A percentile compares a stretch with the other conserved stretches of the same genome.
Conservation (phyloP, 2,113 vertebrate genomes). For the Macheiramphus alcinus region DNA sequence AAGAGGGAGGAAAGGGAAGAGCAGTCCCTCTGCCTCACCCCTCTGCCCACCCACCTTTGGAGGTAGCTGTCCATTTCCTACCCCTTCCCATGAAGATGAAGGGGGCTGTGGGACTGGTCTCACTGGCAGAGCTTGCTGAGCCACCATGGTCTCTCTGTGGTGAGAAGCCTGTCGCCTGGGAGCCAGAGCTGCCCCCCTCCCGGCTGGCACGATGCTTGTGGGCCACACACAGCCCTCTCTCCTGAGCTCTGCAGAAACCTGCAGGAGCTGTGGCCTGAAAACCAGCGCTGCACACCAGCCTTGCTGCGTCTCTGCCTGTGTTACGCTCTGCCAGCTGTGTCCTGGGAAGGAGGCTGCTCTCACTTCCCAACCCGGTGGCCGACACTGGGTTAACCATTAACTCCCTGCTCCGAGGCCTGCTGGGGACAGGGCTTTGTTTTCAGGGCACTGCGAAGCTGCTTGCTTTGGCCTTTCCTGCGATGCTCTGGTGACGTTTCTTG, state of each 20-base stretch:
- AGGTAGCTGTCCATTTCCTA: background rate
- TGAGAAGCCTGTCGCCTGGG: background rate
- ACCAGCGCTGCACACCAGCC: background rate
- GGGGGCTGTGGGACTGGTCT: background rate
- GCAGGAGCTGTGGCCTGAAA: background rate
- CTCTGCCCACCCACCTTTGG: background rate
- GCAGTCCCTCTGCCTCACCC: too few relatives aligned
- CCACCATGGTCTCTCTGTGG: background rate
- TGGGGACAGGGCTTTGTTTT: background rate
- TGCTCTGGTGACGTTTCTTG: background rate
- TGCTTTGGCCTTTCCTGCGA: accelerated
- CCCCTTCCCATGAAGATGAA: background rate
- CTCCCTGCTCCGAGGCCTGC: background rate
- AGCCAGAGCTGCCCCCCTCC: background rate
- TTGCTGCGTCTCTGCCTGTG: background rate
- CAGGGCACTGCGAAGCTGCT: background rate
- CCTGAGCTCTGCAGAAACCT: background rate
- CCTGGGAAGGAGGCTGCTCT: background rate
- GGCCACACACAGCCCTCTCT: too few relatives aligned
- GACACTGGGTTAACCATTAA: background rate
- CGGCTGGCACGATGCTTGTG: accelerated
- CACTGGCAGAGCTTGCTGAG: background rate
- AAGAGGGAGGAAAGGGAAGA: background rate
- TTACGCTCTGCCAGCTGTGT: accelerated
- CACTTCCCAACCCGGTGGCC: background rate